Base-by-base conservation (phyloP, 2,797 vertebrate genomes). In the Harpagifer antarcticus region DNA sequence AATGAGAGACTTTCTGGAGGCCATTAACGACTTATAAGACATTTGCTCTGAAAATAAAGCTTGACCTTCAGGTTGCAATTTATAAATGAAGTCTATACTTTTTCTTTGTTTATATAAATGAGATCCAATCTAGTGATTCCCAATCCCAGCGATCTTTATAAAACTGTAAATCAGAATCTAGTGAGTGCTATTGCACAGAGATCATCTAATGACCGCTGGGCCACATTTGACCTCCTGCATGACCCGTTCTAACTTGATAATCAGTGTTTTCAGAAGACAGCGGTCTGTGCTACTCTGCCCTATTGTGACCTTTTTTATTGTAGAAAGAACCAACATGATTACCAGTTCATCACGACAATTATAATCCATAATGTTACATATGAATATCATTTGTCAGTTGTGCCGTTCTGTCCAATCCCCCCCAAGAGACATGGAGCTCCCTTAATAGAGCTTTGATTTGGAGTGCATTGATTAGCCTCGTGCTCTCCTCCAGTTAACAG, bases 161-260 rank as follows among this genome's bases (percentile, higher is more conserved):
- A 73, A 81, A 66, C 85, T 79, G 72, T 89, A 87, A 86, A 88
- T 88, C 76, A 59, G 53, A 49, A 56, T 63, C 67, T 27, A 27
- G 48, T 42, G 65, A 74, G 71, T 37, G 76, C 50, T 92, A 94
- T 94, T 94, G 92, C 92, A 42, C 91, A 76, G 91, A 82, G 89
- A 79, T 85, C 69, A 4, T 93, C 88, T 94, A 94, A 96, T 93
- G 95, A 95, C 91, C 93, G 87, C 91, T 91, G 94, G 93, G 92
- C 87, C 90, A 82, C 90, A 76, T 94, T 88, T 89, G 88, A 92
- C 90, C 90, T 80, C 65, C 47, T n/a, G 42, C 5, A 6, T 70
- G 84, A 86, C 86, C 89, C 9, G 15, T 11, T 43, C 45, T 67
- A 16, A 76, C 68, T 15, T 72, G 65, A 79, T 89, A 77, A 87